These are phyloP conservation scores for Ophraella communa DNA, from an alignment of 2,888 invertebrate species.

Conservation along the genomic window DNA sequence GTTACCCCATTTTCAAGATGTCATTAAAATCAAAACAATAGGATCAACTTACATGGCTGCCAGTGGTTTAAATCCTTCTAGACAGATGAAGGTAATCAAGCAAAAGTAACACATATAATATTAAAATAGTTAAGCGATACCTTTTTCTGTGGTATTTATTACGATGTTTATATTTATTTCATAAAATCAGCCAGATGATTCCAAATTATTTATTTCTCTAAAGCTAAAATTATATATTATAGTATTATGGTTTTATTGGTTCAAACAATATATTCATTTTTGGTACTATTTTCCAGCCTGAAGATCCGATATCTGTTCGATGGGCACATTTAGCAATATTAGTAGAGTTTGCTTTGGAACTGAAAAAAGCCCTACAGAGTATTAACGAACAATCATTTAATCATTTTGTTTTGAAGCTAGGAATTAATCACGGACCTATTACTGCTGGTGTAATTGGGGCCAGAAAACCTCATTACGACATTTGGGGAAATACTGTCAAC, in stretches of 20 bases:
- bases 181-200: no score
- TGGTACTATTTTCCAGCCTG: slow-evolving; percentile 63
- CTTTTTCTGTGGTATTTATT: no score
- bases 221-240: no score
- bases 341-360: slow-evolving; percentile 89
- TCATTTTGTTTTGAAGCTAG: slow-evolving; percentile 92
- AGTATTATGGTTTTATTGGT: no score
- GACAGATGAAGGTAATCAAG: slow-evolving; percentile 66
- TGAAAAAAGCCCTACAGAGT: slow-evolving; percentile 87
- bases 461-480: slow-evolving; percentile 93
- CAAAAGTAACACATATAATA: no score
- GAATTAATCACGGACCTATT: slow-evolving; percentile 94
- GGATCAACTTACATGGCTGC: slow-evolving; percentile 97
- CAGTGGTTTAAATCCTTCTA: slow-evolving; percentile 84
- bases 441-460: slow-evolving; percentile 96
- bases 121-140: no score
- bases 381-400: slow-evolving; percentile 96
- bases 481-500: slow-evolving; percentile 97
- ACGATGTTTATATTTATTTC: no score
- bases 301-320: slow-evolving; percentile 74
- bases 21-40: slow-evolving; percentile 94
- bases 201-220: no score
- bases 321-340: slow-evolving; percentile 86
- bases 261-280: not conserved
- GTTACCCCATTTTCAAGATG: slow-evolving; percentile 83